phyloP scores from a whole-genome alignment of 2,888 invertebrate genomes.

The Sinodicranocentrus sp. region DNA sequence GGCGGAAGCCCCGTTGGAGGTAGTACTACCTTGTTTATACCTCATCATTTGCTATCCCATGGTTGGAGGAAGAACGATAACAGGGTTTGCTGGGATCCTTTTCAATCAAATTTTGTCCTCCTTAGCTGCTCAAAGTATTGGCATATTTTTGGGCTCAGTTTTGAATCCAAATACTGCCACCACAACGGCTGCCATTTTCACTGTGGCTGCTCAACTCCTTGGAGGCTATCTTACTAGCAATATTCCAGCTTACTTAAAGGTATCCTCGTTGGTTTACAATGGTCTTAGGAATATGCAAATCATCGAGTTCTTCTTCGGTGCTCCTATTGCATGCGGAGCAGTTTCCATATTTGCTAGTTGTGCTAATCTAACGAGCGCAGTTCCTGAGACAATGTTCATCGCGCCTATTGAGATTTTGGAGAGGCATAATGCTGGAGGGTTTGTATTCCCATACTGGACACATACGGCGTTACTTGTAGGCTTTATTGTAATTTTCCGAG shows the following conservation, averaged over 20 bases:
- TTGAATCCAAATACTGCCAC: conserved; percentile 88
- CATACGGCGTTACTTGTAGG: conserved; percentile 60
- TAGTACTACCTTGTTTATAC: conserved; percentile 86
- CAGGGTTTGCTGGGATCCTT: conserved; percentile 53
- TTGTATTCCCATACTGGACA: conserved; percentile 66
- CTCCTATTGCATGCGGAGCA: conserved; percentile 80
- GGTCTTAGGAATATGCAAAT: conserved; percentile 90
- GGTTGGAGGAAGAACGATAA: conserved; percentile 80
- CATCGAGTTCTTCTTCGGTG: conserved; percentile 85
- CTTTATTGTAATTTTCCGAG: conserved; percentile 52
- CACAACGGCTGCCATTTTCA: conserved; percentile 87
- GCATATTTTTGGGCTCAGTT: conserved; percentile 88
- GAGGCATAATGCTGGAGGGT: conserved; percentile 30
- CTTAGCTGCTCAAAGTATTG: conserved; percentile 82
- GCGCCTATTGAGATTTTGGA: conserved; percentile 54
- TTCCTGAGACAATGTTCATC: conserved; percentile 26
- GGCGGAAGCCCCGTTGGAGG: conserved; percentile 86
- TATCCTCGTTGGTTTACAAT: conserved; percentile 88
- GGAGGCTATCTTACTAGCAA: conserved; percentile 87
- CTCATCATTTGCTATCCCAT: conserved; percentile 87
- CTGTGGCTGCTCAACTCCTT: conserved; percentile 87
- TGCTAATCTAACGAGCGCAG: not conserved
- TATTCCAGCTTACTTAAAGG: conserved; percentile 86
- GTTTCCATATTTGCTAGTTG: conserved; percentile 54
- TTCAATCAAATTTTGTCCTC: conserved; percentile 64